phyloP scores from a whole-genome alignment of 2,797 vertebrate species.

The Salmo trutta region DNA sequence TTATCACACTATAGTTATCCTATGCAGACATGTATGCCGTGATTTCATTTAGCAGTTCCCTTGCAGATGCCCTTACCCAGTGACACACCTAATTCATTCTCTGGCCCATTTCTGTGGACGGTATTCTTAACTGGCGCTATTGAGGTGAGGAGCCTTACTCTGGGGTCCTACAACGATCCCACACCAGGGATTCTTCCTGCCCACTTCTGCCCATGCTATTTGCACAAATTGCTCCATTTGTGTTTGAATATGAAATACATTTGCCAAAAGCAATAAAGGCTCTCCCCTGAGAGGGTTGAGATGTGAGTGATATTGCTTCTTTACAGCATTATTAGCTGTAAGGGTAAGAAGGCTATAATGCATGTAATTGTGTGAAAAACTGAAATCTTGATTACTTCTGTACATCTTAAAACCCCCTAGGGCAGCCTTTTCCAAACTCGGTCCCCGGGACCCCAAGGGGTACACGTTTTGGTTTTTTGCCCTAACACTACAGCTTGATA shows the following conservation, averaged over 20 bases:
- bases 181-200: conserved; percentile 60
- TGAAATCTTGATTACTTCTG: conserved; percentile 16
- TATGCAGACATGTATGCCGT: not conserved
- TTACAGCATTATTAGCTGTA: conserved; percentile 32
- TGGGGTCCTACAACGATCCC: conserved; percentile 37
- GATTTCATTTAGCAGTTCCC: not conserved
- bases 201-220: conserved; percentile 67
- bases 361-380: conserved; percentile 30
- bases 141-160: conserved; percentile 61
- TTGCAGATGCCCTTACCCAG: conserved; percentile 64
- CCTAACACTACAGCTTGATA: too few species aligned
- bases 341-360: conserved; percentile 9
- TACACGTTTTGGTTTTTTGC: too few species aligned
- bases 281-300: conserved; percentile 36
- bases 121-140: conserved; percentile 53
- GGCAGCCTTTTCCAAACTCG: too few species aligned
- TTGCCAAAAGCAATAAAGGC: conserved; percentile 51
- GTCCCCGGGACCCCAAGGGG: too few species aligned
- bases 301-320: conserved; percentile 42
- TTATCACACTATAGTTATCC: conserved; percentile 37
- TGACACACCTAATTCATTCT: conserved; percentile 64
- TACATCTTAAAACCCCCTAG: not conserved
- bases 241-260: conserved; percentile 70
- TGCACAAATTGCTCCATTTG: conserved; percentile 76
- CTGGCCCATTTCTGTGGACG: conserved; percentile 52